phyloP scores from a whole-genome alignment of 2,113 vertebrate species.

The Peromyscus maniculatus region DNA sequence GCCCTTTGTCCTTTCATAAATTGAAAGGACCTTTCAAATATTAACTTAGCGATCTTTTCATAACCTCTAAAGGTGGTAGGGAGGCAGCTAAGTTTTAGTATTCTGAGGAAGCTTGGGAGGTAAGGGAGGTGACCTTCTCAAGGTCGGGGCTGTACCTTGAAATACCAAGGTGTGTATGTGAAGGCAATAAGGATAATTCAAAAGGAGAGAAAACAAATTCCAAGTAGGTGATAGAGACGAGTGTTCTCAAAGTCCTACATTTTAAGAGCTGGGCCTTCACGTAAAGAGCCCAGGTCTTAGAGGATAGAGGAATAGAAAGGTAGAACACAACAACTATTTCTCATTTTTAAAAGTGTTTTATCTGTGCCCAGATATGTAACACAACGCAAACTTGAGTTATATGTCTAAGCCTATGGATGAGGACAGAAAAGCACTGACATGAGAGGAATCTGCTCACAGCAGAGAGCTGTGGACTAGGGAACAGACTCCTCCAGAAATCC shows the following conservation, averaged over 20 bases:
- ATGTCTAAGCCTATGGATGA: background rate
- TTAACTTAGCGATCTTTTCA: constrained; percentile 48
- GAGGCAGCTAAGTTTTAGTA: background rate
- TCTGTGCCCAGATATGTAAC: background rate
- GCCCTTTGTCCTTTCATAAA: constrained; percentile 71
- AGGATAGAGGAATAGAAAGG: background rate
- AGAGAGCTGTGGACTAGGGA: background rate
- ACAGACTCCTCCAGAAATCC: too few species aligned
- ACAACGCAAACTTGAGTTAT: background rate
- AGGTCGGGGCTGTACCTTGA: background rate
- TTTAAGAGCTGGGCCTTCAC: background rate
- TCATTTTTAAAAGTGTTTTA: background rate
- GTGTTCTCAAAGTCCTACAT: background rate
- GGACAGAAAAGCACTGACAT: background rate
- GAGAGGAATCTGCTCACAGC: background rate
- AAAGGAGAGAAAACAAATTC: background rate
- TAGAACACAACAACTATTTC: background rate
- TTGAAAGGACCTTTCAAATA: constrained; percentile 64
- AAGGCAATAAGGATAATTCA: background rate
- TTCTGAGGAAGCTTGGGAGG: background rate
- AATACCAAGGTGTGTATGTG: background rate
- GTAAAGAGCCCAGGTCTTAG: background rate
- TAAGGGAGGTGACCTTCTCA: background rate
- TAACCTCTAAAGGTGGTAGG: background rate
- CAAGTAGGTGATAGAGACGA: background rate